Evolutionary conservation across 2,113 vertebrate genomes (phyloP), one percentile per base, ranked within the genome.

Genomic region (Suricata suricatta): DNA sequence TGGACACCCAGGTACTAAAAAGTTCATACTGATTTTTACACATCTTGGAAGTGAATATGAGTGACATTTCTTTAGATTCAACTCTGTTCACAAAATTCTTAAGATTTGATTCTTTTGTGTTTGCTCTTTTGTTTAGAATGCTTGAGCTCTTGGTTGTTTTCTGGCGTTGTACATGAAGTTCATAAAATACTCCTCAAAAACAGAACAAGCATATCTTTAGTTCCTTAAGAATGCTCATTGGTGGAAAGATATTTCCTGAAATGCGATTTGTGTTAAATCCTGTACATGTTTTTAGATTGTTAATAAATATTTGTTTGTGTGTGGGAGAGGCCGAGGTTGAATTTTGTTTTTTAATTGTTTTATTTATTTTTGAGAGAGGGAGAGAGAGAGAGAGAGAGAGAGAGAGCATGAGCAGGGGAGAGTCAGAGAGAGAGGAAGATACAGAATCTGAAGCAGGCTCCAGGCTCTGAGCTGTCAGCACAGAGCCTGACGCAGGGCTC

Each of bases 21-120:
- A 23, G n/a, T 90, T 89, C 38, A 52, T 57, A 14, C 17, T 68
- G 31, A 64, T 81, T 71, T 60, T 92, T 81, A 89, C 3, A 33
- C 33, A 88, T 31, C 76, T 93, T 85, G 21, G 21, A 89, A 82
- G 41, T 47, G 83, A 94, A 79, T 77, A n/a, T 79, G 16, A 11
- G 25, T 93, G 19, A 93, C 52, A 29, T 92, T 93, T 89, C 35
- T 95, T 97, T 87, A 87, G 50, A 66, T 81, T 88, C 38, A 88
- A 29, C 29, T 44, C 13, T 94, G 13, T 71, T 92, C 25, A 79
- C 95, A 76, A 92, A 83, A 64, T 47, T 71, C 69, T 76, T 52
- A 88, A 72, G 92, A 25, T n/a, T 85, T 57, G 35, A 86, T 71
- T 94, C 33, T 88, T 1, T 74, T 60, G 25, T 47, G 19, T 97